phyloP scores from a whole-genome alignment of 2,113 vertebrate species.

The Barnardius zonarius region DNA sequence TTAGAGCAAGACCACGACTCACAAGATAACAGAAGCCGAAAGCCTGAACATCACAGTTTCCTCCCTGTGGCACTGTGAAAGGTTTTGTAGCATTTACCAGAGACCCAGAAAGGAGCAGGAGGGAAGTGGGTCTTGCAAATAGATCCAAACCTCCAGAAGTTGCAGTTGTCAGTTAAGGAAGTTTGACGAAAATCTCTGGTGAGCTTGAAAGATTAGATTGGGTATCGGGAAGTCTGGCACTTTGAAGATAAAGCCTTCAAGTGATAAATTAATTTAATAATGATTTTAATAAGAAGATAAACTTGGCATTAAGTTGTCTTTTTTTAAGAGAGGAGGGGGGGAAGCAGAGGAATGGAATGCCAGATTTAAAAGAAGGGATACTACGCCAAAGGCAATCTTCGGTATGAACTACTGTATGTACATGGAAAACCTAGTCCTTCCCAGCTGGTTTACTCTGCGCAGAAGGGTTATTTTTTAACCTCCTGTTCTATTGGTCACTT shows the following conservation, averaged over 20 bases:
- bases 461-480: neutral
- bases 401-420: neutral
- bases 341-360: neutral
- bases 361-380: neutral
- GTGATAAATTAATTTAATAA: neutral
- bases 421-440: neutral
- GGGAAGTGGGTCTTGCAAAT: neutral
- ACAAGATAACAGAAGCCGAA: neutral
- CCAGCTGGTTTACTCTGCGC: neutral
- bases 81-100: neutral
- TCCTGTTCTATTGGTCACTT: neutral
- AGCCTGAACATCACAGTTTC: neutral
- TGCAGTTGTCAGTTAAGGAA: neutral
- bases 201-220: neutral
- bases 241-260: constrained; percentile 24
- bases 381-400: neutral
- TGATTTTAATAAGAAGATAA: neutral
- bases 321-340: neutral
- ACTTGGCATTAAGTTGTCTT: neutral
- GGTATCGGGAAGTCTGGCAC: neutral
- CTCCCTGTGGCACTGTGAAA: neutral
- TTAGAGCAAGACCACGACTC: neutral
- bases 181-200: neutral
- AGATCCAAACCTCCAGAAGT: neutral
- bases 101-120: neutral